Conservation (phyloP, 2,113 vertebrate species). For the Crotalus horridus region DNA sequence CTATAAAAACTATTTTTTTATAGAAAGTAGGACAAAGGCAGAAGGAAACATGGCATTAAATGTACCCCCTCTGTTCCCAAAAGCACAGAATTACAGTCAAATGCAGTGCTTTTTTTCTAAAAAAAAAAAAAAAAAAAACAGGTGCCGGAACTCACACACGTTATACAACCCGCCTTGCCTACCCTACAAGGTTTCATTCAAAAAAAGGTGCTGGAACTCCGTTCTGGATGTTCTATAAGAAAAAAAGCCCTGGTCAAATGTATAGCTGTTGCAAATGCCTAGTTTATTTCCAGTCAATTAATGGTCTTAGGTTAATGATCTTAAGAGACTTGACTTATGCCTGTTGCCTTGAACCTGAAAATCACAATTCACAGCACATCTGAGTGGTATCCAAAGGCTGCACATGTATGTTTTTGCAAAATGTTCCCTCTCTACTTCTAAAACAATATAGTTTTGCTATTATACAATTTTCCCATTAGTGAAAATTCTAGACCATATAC, state of each 20-base stretch:
- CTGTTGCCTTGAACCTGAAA: neutral
- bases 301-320: neutral
- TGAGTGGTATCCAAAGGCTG: neutral
- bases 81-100: neutral
- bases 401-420: neutral
- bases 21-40: neutral
- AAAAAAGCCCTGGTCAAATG: neutral
- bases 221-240: no score
- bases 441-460: neutral
- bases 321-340: neutral
- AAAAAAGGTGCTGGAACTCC: no score
- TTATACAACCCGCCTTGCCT: no score
- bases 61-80: neutral
- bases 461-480: neutral
- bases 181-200: no score
- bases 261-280: neutral
- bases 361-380: neutral
- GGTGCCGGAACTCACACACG: no score
- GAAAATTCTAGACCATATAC: neutral
- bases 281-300: neutral
- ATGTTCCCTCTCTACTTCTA: neutral
- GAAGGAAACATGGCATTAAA: neutral
- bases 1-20: neutral
- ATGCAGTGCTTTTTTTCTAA: neutral
- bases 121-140: no score